These are phyloP conservation scores for Xanthorhoe spadicearia DNA, from an alignment of 2,888 invertebrate species.

Conservation along the genomic window DNA sequence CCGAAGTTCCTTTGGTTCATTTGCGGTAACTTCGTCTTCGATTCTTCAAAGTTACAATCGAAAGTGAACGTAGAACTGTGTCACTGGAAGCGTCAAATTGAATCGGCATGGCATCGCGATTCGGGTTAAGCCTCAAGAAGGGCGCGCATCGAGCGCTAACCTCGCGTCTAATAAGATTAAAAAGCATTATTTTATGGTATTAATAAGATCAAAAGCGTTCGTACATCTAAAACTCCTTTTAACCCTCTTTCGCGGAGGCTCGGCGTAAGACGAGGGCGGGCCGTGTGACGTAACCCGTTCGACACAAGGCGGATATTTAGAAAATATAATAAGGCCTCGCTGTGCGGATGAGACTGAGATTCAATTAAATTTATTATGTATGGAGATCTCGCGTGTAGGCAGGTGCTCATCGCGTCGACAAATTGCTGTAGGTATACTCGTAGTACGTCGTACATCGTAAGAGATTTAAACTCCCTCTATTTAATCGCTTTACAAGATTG, in stretches of 20 bases:
- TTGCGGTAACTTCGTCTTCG: slow-evolving; percentile 60
- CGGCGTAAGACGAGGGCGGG: slow-evolving; percentile 82
- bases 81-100: slow-evolving; percentile 67
- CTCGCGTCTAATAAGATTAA: slow-evolving; percentile 91
- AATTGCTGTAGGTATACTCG: slow-evolving; percentile 61
- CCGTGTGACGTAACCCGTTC: slow-evolving; percentile 68
- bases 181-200: slow-evolving; percentile 90
- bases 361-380: slow-evolving; percentile 85
- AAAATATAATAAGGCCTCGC: slow-evolving; percentile 78
- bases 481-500: slow-evolving; percentile 39
- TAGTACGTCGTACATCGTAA: slow-evolving; percentile 43
- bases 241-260: slow-evolving; percentile 81
- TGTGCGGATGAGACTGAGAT: slow-evolving; percentile 80
- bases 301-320: slow-evolving; percentile 76
- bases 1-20: slow-evolving; percentile 76
- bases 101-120: slow-evolving; percentile 57
- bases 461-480: slow-evolving; percentile 56
- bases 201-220: slow-evolving; percentile 91
- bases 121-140: slow-evolving; percentile 64
- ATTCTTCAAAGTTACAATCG: slow-evolving; percentile 53
- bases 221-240: slow-evolving; percentile 85
- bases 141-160: slow-evolving; percentile 85
- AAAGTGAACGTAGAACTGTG: slow-evolving; percentile 49
- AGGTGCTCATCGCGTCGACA: slow-evolving; percentile 76
- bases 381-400: slow-evolving; percentile 79